Evolutionary conservation across 2,113 vertebrate species (phyloP).

Genomic region (Mesoclemmys tuberculata): DNA sequence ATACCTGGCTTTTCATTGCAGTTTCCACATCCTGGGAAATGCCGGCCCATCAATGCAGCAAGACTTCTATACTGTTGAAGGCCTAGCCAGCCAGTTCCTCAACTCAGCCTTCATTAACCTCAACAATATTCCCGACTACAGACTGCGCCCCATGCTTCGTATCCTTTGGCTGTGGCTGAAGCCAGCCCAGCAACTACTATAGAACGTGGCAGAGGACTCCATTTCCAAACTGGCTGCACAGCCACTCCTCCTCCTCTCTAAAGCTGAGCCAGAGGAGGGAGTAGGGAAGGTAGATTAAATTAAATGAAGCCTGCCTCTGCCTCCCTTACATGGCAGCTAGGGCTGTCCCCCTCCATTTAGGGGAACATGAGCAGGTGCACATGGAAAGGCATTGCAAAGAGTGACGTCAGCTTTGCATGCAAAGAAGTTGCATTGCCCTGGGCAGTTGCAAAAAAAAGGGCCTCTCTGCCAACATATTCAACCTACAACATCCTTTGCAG

Average conservation of each 20-base stretch:
- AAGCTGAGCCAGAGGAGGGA: neutral
- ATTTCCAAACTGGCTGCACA: neutral
- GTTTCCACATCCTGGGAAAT: constrained; percentile 91
- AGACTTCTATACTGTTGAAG: constrained; percentile 92
- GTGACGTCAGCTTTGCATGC: neutral
- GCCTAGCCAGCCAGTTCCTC: constrained; percentile 85
- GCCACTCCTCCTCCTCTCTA: neutral
- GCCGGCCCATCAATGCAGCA: constrained; percentile 90
- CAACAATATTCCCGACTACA: constrained; percentile 92
- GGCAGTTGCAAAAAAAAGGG: neutral
- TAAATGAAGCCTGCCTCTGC: neutral
- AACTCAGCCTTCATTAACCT: constrained; percentile 89
- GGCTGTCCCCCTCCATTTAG: neutral
- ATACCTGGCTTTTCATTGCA: constrained; percentile 62
- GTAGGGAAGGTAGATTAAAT: neutral
- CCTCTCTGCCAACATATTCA: neutral
- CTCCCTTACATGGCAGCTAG: neutral
- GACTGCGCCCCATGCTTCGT: constrained; percentile 93
- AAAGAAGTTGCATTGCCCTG: neutral
- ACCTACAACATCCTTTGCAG: neutral
- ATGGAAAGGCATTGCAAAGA: neutral
- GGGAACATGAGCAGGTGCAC: neutral
- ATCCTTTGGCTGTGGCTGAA: constrained; percentile 81
- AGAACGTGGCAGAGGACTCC: neutral
- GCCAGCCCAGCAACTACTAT: neutral